Evolutionary conservation across 1,140 invertebrate genomes (phyloP).

Genomic region (Telenomus remus): DNA sequence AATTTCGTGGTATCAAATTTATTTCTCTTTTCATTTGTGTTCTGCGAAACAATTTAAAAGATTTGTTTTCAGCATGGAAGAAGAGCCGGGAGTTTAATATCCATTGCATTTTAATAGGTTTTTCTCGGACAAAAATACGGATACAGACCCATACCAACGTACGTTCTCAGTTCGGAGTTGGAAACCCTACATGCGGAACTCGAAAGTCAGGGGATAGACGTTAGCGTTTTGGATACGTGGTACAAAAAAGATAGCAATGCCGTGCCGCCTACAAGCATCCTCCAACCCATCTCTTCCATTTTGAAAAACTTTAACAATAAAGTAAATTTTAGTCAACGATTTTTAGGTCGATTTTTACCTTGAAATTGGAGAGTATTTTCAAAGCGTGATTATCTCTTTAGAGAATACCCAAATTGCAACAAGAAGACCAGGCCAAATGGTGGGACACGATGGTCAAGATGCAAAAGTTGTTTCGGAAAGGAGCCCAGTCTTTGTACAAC

Average conservation of each 20-base stretch:
- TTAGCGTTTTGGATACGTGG: constrained; percentile 92
- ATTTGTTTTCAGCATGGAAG: constrained; percentile 4
- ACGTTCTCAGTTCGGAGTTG: constrained; percentile 93
- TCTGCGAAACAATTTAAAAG: constrained; percentile 21
- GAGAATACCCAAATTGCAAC: constrained; percentile 94
- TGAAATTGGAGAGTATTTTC: neutral
- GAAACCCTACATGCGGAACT: constrained; percentile 90
- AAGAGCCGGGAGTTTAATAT: constrained; percentile 20
- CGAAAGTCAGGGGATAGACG: constrained; percentile 86
- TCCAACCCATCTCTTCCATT: constrained; percentile 98
- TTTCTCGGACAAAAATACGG: constrained; percentile 99
- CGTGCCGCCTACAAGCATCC: constrained; percentile 92
- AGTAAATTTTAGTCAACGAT: constrained; percentile 75
- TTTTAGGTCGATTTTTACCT: neutral
- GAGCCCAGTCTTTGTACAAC: constrained; percentile 88
- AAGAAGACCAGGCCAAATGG: constrained; percentile 97
- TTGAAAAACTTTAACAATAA: constrained; percentile 99
- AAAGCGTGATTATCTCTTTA: constrained; percentile 66
- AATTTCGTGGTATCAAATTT: constrained; percentile 93
- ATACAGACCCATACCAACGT: constrained; percentile 96
- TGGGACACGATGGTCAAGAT: constrained; percentile 97
- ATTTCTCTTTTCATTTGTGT: constrained; percentile 33
- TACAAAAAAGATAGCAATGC: constrained; percentile 97
- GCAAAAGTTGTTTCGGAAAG: constrained; percentile 95
- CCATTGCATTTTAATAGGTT: constrained; percentile 77